Evolutionary conservation across 2,888 invertebrate species (phyloP).

Genomic region (Phyto melanocephala): DNA sequence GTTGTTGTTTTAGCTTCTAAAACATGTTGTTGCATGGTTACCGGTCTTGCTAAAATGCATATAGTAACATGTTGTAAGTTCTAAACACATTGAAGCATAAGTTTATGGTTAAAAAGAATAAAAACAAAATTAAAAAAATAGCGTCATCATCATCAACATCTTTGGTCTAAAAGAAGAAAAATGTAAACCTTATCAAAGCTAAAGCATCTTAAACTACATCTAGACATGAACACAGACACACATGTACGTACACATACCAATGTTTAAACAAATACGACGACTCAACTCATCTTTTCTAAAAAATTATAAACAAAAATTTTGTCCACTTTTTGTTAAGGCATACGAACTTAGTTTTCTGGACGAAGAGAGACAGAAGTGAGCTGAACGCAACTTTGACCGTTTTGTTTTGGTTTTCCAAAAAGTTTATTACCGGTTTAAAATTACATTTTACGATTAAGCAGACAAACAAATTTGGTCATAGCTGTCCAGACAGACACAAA

Average conservation of each 20-base stretch:
- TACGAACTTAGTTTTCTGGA: too few species aligned
- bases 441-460: conserved; percentile 54
- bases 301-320: conserved; percentile 3
- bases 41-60: conserved; percentile 1
- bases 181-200: conserved; percentile 22
- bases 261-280: too few species aligned
- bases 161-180: background rate
- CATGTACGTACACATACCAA: background rate
- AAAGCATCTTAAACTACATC: conserved; percentile 42
- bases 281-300: conserved; percentile 11
- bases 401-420: conserved; percentile 52
- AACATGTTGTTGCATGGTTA: conserved; percentile 14
- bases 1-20: conserved; percentile 10
- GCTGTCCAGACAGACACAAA: background rate
- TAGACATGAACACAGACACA: conserved; percentile 1
- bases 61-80: background rate
- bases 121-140: conserved; percentile 18
- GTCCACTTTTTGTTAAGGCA: background rate
- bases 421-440: conserved; percentile 66
- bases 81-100: conserved; percentile 40
- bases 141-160: conserved; percentile 49
- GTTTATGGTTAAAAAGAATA: conserved; percentile 32
- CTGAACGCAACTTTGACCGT: conserved; percentile 20
- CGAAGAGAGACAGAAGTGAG: background rate
- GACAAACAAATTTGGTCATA: conserved; percentile 55